Base-by-base conservation (phyloP, 2,888 invertebrate species). In the Drosophila monieri region DNA sequence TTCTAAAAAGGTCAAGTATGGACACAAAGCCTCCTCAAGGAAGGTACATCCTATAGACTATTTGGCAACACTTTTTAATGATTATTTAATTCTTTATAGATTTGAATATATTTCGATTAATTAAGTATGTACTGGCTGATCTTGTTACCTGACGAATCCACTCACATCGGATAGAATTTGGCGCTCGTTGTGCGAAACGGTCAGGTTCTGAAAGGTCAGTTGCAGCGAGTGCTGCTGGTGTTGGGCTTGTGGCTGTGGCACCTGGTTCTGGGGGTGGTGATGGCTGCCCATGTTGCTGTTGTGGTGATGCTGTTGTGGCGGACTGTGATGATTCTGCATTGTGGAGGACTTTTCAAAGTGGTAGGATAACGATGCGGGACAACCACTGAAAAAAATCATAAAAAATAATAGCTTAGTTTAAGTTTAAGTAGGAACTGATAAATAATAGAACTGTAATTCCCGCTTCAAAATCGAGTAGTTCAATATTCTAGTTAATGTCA, bases 81-180 rank as follows among this genome's bases (percentile, higher is more conserved):
- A 62, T 23, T 25, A n/a, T 9, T 9, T 1, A 27, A 27, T 9
- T 3, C 52, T n/a, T 27, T 37, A 2, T 25, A 25, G 18, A 48
- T 41, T 48, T 27, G 21, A 8, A 4, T 14, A 25, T 41, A 32
- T 52, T 55, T 14, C 39, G 14, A 43, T 54, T 51, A 46, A 49
- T 49, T 49, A 54, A 23, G 15, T 65, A 65, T n/a, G 3, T 51
- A 53, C 41, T 54, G 37, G 30, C 55, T 53, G 57, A 73, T 81
- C 71, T 62, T 85, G 88, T 89, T 89, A 91, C 91, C 91, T 90
- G 76, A 95, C 95, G 78, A 94, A 92, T 39, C 96, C 96, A 89
- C 94, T 94, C 83, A 96, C 94, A 92, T 95, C 94, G 76, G 93
- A 93, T 59, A 96, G 93, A 77, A 95, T 94, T 52, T 92, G 92